Evolutionary conservation across 2,888 invertebrate genomes (phyloP), one percentile per base, ranked within the genome.

Genomic region (Gymnosoma rotundatum): DNA sequence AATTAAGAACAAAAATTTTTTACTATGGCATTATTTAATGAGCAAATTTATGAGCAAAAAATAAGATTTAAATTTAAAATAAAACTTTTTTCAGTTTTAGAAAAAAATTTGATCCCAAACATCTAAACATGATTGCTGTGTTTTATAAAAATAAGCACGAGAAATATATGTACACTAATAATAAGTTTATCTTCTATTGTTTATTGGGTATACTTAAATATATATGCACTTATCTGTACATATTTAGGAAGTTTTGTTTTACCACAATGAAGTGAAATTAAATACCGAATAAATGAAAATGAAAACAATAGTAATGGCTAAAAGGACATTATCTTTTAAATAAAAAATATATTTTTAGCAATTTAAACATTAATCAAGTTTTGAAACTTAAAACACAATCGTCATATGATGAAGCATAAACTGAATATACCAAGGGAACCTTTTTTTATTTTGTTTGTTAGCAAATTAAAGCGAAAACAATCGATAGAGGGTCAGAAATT

Each of bases 231-330:
- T 18, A 42, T 21, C 20, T 12, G 14, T 63, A 45, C 8, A 25
- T 52, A 66, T 66, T 52, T 66, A 20, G 7, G 4, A 21, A 38
- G 18, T 45, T n/a, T 25, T 64, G 9, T 52, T 63, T 56, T 36
- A 42, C 70, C 58, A 67, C 75, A 81, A 70, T 58, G 60, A 56
- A 73, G 61, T 78, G 82, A 67, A 83, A 83, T 83, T 83, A 83
- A 83, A 83, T 83, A 78, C 72, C 73, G 61, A 83, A 83, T 73
- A 83, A 83, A 76, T 82, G 60, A 67, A 72, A 76, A 66, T 45
- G 52, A 63, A 70, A 78, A 69, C 73, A 80, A 67, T 25, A 63
- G 61, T 56, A 32, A 18, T 52, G 18, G 18, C 16, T 52, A 52
- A 52, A 52, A 20, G 50, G 50, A 52, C 50, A 52, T 9, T 20